Conservation (phyloP, 2,888 invertebrate species). For the Ischnus inquisitorius region DNA sequence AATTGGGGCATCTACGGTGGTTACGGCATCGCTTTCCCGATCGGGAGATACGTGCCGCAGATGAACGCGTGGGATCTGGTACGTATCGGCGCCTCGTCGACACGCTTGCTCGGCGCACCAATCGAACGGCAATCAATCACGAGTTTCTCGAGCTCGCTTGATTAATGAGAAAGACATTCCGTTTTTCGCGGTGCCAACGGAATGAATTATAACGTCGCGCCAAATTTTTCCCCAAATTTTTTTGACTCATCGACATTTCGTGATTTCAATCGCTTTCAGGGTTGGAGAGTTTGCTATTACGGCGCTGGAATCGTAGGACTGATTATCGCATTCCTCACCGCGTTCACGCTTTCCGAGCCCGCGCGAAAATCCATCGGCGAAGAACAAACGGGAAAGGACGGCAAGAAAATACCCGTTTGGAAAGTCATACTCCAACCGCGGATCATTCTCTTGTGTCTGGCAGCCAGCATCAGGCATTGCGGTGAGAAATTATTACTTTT, state of each 20-base stretch:
- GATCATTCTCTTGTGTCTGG: conserved; percentile 92
- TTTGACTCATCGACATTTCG: not conserved
- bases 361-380: conserved; percentile 92
- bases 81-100: conserved; percentile 77
- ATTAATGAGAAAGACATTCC: not conserved
- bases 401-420: conserved; percentile 90
- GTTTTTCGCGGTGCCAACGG: not conserved
- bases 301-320: conserved; percentile 92
- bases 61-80: conserved; percentile 92
- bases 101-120: not conserved
- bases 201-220: not conserved
- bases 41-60: conserved; percentile 93
- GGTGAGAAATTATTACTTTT: conserved; percentile 86
- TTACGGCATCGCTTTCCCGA: conserved; percentile 96
- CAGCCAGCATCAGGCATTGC: conserved; percentile 95
- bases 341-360: conserved; percentile 92
- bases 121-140: conserved; percentile 14
- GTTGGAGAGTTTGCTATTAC: conserved; percentile 94
- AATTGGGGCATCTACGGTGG: conserved; percentile 99
- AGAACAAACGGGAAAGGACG: conserved; percentile 84
- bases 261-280: conserved; percentile 85
- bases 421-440: conserved; percentile 92
- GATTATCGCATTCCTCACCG: conserved; percentile 90
- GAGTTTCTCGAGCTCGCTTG: not conserved
- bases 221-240: not conserved